These are phyloP conservation scores for Venturia canescens DNA, from an alignment of 1,140 invertebrate species.

Conservation along the genomic window DNA sequence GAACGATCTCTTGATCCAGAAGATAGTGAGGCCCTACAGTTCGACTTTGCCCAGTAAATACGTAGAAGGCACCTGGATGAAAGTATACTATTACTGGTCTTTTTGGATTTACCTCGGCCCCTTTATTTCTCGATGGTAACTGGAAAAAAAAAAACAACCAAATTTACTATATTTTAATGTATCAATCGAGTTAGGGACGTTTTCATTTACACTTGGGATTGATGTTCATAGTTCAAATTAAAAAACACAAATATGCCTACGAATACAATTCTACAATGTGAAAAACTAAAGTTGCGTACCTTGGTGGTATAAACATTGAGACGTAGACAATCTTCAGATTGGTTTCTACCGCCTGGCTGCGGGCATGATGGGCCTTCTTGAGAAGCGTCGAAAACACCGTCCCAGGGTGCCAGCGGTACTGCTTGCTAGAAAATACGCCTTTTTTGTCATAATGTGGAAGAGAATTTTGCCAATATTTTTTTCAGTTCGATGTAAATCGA, in stretches of 20 bases:
- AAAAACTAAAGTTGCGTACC: constrained; percentile 53
- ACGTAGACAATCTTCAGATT: constrained; percentile 85
- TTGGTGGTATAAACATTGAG: constrained; percentile 88
- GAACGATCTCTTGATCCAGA: constrained; percentile 80
- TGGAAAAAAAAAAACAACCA: not conserved
- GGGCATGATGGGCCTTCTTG: constrained; percentile 62
- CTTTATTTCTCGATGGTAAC: constrained; percentile 7
- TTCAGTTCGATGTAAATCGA: not conserved
- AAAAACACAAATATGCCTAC: too few relatives aligned
- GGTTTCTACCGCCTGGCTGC: constrained; percentile 29
- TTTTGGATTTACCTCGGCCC: not conserved
- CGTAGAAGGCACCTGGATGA: constrained; percentile 77
- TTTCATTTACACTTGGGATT: too few relatives aligned
- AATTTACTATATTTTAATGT: too few relatives aligned
- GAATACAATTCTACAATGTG: too few relatives aligned
- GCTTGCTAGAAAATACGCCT: constrained; percentile 43
- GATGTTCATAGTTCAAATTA: too few relatives aligned
- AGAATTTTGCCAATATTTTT: not conserved
- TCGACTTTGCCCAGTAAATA: constrained; percentile 74
- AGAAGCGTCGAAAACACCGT: constrained; percentile 53
- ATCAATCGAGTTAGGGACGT: too few relatives aligned
- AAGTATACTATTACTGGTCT: constrained; percentile 80
- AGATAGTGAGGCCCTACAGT: constrained; percentile 79
- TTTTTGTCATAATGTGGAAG: not conserved
- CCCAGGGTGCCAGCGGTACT: constrained; percentile 46